A percentile compares a stretch with the other conserved stretches of the same genome.
phyloP scores from a whole-genome alignment of 2,113 vertebrate species.

The Dunckerocampus dactyliophorus region DNA sequence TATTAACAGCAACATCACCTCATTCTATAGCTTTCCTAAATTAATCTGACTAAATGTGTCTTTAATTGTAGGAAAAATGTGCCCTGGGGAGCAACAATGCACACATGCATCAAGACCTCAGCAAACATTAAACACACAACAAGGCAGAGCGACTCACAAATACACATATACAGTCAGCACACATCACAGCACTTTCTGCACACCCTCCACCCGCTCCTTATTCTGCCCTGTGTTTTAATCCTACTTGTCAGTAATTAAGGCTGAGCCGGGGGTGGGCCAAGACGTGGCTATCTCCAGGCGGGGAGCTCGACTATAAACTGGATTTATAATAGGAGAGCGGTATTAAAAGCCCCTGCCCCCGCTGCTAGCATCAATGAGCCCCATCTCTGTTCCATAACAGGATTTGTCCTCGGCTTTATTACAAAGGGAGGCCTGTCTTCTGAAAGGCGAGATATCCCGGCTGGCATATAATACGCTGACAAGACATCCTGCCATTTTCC shows the following conservation, averaged over 20 bases:
- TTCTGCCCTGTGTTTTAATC: conserved; percentile 79
- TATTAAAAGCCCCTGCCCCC: conserved; percentile 80
- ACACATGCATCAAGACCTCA: background rate
- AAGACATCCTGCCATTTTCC: conserved; percentile 59
- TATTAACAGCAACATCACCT: conserved; percentile 53
- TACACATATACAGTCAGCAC: background rate
- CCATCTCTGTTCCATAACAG: conserved; percentile 82
- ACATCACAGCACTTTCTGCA: conserved; percentile 12
- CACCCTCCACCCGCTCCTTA: conserved; percentile 38
- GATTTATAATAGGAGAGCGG: conserved; percentile 86
- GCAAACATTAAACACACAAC: background rate
- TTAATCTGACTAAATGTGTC: conserved; percentile 7
- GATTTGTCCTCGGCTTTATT: conserved; percentile 88
- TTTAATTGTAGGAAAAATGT: conserved; percentile 21
- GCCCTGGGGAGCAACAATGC: background rate
- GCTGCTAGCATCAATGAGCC: conserved; percentile 81
- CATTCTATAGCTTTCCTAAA: conserved; percentile 47
- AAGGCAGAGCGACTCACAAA: conserved; percentile 13
- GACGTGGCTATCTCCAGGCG: conserved; percentile 63
- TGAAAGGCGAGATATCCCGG: conserved; percentile 67
- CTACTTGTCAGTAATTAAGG: conserved; percentile 92
- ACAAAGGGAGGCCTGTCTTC: conserved; percentile 63
- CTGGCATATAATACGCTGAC: conserved; percentile 71
- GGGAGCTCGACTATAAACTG: conserved; percentile 81
- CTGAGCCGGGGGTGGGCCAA: conserved; percentile 63